A percentile compares a stretch with the other conserved stretches of the same genome.
These are phyloP conservation scores for Tolypeutes matacus DNA, from an alignment of 2,797 vertebrate species.

Conservation along the genomic window DNA sequence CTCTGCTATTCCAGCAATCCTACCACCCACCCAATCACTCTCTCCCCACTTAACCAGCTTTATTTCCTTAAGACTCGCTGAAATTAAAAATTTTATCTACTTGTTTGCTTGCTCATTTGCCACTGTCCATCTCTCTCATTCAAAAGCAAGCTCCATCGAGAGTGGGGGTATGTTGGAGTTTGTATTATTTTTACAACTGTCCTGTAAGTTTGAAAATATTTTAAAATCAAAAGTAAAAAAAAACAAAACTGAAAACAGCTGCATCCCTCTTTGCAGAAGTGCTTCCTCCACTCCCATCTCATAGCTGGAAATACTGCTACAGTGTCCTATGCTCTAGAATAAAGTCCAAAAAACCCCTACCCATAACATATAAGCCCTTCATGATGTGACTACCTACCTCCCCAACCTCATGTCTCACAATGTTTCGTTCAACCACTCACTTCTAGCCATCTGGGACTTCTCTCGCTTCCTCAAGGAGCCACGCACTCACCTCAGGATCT, in stretches of 20 bases:
- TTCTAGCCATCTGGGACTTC: background rate
- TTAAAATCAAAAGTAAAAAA: too few relatives aligned
- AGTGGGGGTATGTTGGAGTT: too few relatives aligned
- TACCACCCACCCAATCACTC: background rate
- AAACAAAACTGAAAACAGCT: background rate
- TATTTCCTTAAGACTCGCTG: background rate
- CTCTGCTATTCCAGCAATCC: background rate
- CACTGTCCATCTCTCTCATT: background rate
- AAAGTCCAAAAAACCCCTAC: background rate
- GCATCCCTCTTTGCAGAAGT: background rate
- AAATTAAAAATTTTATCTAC: background rate
- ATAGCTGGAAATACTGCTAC: background rate
- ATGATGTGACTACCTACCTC: background rate
- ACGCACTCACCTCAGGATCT: background rate
- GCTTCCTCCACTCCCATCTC: background rate
- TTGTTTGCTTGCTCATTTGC: background rate
- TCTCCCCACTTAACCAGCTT: background rate
- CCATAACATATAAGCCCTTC: background rate
- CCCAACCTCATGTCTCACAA: background rate
- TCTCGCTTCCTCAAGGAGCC: background rate
- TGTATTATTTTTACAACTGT: too few relatives aligned
- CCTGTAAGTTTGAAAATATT: too few relatives aligned
- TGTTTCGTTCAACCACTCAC: background rate
- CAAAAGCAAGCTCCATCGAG: background rate
- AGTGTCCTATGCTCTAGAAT: background rate